These are phyloP conservation scores for Craseonycteris thonglongyai DNA, from an alignment of 2,113 vertebrate genomes.

Conservation along the genomic window DNA sequence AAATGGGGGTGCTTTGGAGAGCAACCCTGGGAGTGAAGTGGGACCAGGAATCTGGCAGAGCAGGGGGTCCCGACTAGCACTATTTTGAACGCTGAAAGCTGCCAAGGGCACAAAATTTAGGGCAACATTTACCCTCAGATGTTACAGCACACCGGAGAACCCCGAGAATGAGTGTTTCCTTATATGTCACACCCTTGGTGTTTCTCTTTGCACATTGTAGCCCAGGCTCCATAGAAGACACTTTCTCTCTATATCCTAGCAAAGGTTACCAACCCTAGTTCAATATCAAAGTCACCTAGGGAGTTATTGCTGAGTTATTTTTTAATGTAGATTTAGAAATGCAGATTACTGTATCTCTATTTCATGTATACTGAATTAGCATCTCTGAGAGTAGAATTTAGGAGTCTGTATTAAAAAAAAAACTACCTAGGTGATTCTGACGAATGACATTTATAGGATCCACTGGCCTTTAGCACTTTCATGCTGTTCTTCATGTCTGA, in stretches of 20 bases:
- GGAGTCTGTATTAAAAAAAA: background rate
- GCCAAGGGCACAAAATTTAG: background rate
- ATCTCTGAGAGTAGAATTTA: conserved; percentile 8
- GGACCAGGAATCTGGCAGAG: background rate
- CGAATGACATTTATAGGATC: background rate
- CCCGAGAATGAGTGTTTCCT: background rate
- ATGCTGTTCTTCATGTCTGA: background rate
- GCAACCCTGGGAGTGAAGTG: background rate
- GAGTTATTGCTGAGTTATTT: background rate
- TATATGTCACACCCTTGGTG: background rate
- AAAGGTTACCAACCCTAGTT: background rate
- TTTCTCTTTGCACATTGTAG: background rate
- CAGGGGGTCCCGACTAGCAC: background rate
- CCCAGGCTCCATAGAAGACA: background rate
- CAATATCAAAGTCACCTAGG: background rate
- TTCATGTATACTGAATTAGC: background rate
- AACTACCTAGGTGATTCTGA: background rate
- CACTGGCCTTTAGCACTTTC: background rate
- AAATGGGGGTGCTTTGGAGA: background rate
- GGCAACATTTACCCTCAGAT: background rate
- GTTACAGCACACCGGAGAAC: background rate
- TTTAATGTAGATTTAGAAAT: background rate
- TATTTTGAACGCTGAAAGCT: background rate
- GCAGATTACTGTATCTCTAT: background rate
- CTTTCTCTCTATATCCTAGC: background rate